These are phyloP conservation scores for Melanostigma gelatinosum DNA, from an alignment of 2,113 vertebrate genomes.

Conservation along the genomic window DNA sequence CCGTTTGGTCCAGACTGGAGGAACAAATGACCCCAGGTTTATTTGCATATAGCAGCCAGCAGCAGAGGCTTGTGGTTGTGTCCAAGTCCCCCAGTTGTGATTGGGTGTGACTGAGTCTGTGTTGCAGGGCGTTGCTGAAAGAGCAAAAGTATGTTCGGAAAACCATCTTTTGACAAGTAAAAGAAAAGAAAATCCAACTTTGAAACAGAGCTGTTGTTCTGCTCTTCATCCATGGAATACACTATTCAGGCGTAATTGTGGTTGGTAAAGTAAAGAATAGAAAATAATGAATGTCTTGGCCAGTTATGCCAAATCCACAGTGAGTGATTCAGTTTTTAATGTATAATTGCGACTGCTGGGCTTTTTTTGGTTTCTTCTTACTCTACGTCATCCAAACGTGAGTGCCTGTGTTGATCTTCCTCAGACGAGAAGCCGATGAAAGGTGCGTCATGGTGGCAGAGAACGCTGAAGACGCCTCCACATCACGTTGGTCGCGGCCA, in stretches of 20 bases:
- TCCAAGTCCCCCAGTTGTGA: conserved; percentile 47
- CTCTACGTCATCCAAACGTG: not conserved
- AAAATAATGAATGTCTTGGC: not conserved
- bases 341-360: not conserved
- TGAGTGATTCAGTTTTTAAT: not conserved
- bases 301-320: not conserved
- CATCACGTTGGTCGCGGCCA: conserved; percentile 91
- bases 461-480: conserved; percentile 89
- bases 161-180: conserved; percentile 29
- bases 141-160: conserved; percentile 44
- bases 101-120: conserved; percentile 53
- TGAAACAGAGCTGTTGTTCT: not conserved
- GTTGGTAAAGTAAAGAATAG: not conserved
- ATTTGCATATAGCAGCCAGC: conserved; percentile 41
- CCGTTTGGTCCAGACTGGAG: conserved; percentile 26
- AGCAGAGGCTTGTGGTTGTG: conserved; percentile 51
- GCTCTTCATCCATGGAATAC: not conserved
- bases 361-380: not conserved
- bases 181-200: conserved; percentile 21
- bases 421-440: conserved; percentile 96
- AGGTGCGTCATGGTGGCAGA: conserved; percentile 91
- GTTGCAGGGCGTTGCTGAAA: conserved; percentile 54
- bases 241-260: not conserved
- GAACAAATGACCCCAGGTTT: conserved; percentile 10
- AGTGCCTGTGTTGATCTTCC: conserved; percentile 15